Base-by-base conservation (phyloP, 2,888 invertebrate genomes). In the Ormyrus rosae region DNA sequence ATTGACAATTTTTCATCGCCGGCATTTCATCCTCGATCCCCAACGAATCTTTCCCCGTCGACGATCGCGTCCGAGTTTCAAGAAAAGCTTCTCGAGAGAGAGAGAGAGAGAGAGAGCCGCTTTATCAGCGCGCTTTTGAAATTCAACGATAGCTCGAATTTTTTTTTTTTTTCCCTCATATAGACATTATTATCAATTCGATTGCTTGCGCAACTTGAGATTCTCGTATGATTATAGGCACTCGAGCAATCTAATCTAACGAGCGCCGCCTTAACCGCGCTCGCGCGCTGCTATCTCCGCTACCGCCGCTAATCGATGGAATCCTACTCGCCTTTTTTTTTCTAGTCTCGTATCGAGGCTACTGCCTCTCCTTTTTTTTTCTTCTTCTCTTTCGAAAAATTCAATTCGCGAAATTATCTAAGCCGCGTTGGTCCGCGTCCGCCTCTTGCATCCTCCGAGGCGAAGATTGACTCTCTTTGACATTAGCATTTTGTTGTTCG, bases 191-290 rank as follows among this genome's bases (percentile, higher is more conserved):
- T 73, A 79, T 73, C 73, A 71, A 78, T 64, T 70, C 50, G 50
- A 78, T 78, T 73, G 64, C 78, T 73, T 73, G 73, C 78, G 78
- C 78, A 79, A 79, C 63, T 60, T 34, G 73, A 73, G 67, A 78
- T 73, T 73, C 72, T 72, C 55, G 55, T 46, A 50, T n/a, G 78
- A 79, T 79, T 79, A 63, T 50, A 56, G n/a, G 13, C 56, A 51
- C n/a, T 65, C 64, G 50, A 46, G 60, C 68, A 71, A 78, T 78
- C 78, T 78, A 71, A 78, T 78, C 78, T 78, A 60, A 8, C 50
- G 48, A 63, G 69, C 48, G 48, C 6, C 19, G 10, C 5, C 10
- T 34, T 46, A 6, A 11, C 11, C 56, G 68, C 11, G 0, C n/a
- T 13, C 56, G 5, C 48, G 45, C 46, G 46, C 64, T 19, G 48